Evolutionary conservation across 2,113 vertebrate genomes (phyloP), one percentile per base, ranked within the genome.

Genomic region (Lagopus muta): DNA sequence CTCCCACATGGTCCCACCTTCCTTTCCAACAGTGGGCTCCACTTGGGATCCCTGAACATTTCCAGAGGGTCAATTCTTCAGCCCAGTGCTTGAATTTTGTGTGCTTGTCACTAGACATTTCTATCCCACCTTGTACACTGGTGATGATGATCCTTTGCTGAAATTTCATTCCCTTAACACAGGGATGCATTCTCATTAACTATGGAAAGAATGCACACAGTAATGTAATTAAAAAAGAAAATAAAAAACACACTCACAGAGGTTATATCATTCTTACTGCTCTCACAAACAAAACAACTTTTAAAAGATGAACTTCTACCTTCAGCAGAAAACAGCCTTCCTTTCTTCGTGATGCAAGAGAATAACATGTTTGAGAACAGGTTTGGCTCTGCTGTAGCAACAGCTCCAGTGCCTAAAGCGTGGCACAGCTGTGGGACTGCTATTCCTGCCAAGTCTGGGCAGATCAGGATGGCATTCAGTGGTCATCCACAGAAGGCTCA

Each of bases 1-100:
- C 42, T 19, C 24, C 34, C 19, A 13, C 10, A 4, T 0, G 3
- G 36, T 43, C 36, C n/a, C 13, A 22, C 45, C 42, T 81, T 74
- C 54, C 30, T 64, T 84, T 48, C n/a, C 66, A 75, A 86, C 28
- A 16, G 10, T 20, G 58, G 34, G 48, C 2, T 69, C 19, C 69
- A 77, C 60, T 12, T 22, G 64, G 72, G 27, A 87, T 36, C n/a
- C 48, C 71, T 65, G 30, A 18, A 20, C 22, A 27, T 15, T 34
- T 66, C 27, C 30, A 38, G 70, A 54, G 30, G 8, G 36, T 8
- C 4, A 93, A 67, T 18, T 45, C 2, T 2, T 54, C 7, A 62
- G 22, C 24, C 40, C 64, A 76, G 38, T 24, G 76, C 28, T 18
- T 76, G 32, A 38, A 38, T 57, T 80, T 4, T 52, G 32, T 43